phyloP scores from a whole-genome alignment of 2,113 vertebrate genomes.

The Okapia johnstoni region DNA sequence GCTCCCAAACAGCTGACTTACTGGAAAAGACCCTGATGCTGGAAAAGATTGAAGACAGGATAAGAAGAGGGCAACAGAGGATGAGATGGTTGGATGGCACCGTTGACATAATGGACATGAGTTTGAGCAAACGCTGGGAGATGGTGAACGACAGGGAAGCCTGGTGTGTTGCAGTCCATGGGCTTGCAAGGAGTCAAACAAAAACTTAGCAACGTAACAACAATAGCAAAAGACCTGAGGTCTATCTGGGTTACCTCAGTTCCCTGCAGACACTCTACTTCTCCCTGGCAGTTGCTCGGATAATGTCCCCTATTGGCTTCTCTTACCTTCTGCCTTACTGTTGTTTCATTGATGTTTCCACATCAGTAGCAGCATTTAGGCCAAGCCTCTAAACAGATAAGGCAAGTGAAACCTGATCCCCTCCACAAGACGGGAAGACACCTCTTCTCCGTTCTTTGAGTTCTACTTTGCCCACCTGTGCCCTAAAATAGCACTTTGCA shows the following conservation, averaged over 20 bases:
- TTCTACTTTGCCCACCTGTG: background rate
- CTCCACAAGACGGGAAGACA: no score
- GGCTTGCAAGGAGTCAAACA: background rate
- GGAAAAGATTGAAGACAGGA: background rate
- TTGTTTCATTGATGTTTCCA: background rate
- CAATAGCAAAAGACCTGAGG: background rate
- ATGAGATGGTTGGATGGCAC: background rate
- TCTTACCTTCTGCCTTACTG: no score
- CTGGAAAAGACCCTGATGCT: background rate
- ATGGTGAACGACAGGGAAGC: background rate
- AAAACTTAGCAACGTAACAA: background rate
- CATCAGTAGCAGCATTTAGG: background rate
- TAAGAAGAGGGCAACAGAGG: background rate
- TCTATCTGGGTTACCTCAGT: rapidly evolving
- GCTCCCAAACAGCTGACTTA: background rate
- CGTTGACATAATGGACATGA: background rate
- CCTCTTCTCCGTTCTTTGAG: no score
- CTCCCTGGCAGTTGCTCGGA: no score
- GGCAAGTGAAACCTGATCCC: no score
- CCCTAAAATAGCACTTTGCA: background rate
- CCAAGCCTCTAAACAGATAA: rapidly evolving
- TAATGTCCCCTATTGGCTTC: rapidly evolving
- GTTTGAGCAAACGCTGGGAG: background rate
- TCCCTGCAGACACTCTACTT: background rate
- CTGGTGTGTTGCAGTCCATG: background rate